Evolutionary conservation across 2,797 vertebrate species (phyloP).

Genomic region (Sebastes baramenuke): DNA sequence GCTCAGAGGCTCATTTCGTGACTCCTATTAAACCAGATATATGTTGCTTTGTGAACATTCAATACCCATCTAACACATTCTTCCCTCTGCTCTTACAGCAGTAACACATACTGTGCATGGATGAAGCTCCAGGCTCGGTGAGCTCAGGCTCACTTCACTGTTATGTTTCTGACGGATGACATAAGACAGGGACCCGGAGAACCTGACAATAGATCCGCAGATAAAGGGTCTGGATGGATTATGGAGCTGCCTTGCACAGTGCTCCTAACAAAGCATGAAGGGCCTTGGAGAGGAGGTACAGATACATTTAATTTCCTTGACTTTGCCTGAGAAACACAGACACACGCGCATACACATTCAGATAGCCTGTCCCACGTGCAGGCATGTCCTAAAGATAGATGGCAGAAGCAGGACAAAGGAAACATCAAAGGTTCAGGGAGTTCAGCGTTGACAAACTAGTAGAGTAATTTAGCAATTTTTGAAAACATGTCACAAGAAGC

Average conservation of each 20-base stretch:
- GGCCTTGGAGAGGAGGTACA: slow-evolving; percentile 17
- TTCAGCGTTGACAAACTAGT: neutral
- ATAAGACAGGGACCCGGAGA: slow-evolving; percentile 31
- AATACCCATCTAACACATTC: neutral
- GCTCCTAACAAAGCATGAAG: slow-evolving; percentile 7
- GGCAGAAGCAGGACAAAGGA: neutral
- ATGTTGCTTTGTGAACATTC: neutral
- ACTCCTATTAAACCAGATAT: neutral
- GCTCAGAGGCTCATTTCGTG: neutral
- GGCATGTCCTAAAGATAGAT: neutral
- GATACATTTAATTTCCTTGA: slow-evolving; percentile 42
- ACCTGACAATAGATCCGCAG: slow-evolving; percentile 43
- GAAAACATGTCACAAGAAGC: neutral
- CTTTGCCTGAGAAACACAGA: slow-evolving; percentile 1
- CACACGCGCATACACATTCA: neutral
- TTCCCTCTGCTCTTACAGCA: neutral
- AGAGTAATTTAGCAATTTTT: neutral
- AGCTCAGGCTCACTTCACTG: slow-evolving; percentile 7
- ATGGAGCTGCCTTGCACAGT: neutral
- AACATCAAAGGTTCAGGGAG: neutral
- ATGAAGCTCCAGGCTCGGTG: slow-evolving; percentile 25
- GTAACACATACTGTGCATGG: neutral
- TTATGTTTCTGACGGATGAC: slow-evolving; percentile 36
- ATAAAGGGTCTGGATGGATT: slow-evolving; percentile 25
- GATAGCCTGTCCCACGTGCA: neutral